Percentiles rank a stretch among this genome's conserved stretches.
These are phyloP conservation scores for Phocoena phocoena DNA, from an alignment of 2,113 vertebrate genomes.

Conservation along the genomic window DNA sequence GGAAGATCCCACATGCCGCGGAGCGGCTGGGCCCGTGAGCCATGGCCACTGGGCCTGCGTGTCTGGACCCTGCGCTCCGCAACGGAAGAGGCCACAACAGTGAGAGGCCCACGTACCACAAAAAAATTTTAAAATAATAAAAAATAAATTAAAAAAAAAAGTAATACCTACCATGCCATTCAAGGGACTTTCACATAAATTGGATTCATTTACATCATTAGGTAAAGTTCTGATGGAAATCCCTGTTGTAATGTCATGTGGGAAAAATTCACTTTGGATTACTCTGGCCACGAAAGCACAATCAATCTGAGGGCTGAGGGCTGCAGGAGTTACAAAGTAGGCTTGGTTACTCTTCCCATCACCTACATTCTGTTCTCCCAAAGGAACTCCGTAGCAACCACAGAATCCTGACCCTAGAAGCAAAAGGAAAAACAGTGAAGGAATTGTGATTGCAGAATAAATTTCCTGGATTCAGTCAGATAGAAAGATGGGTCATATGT, in stretches of 20 bases:
- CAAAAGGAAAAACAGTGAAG: background rate
- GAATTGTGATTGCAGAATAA: background rate
- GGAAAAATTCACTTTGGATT: background rate
- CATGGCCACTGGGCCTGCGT: no score
- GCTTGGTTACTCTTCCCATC: background rate
- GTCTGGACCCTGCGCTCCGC: no score
- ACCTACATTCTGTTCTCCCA: background rate
- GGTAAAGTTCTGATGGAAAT: background rate
- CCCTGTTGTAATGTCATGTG: background rate
- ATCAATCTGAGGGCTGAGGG: background rate
- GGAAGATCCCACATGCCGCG: no score
- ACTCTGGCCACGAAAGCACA: background rate
- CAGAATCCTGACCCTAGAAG: background rate
- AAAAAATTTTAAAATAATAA: no score
- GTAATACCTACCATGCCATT: background rate
- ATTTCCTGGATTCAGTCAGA: background rate
- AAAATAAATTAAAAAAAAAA: background rate
- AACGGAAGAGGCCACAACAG: no score
- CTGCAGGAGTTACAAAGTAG: background rate
- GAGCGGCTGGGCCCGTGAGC: no score
- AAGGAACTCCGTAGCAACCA: background rate
- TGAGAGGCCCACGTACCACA: no score
- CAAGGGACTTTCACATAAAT: background rate
- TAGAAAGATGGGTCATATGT: background rate
- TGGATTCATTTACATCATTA: background rate